phyloP scores from a whole-genome alignment of 1,140 invertebrate species.

The Brachionus manjavacas region DNA sequence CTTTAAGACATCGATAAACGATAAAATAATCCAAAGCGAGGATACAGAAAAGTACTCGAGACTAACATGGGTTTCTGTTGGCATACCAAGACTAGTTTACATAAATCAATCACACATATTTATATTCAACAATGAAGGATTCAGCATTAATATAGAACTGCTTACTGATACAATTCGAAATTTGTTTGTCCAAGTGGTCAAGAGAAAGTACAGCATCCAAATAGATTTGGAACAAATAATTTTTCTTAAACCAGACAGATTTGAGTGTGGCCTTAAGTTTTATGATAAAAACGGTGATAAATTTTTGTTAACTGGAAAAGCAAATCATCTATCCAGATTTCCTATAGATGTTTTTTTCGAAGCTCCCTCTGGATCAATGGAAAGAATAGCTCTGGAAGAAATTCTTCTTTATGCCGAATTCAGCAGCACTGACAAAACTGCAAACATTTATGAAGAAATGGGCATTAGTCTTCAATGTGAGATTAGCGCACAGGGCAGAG shows the following conservation, averaged over 20 bases:
- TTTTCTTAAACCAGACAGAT: not conserved
- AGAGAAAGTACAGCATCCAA: not conserved
- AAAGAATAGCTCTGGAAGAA: not conserved
- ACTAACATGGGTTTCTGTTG: not conserved
- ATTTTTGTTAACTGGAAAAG: not conserved
- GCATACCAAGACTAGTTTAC: not conserved
- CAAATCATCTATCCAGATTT: not conserved
- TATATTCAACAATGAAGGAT: conserved; percentile 14
- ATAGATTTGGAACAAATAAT: not conserved
- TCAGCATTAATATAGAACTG: conserved; percentile 1
- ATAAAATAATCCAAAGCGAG: not conserved
- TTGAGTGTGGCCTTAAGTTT: not conserved
- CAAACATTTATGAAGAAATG: not conserved
- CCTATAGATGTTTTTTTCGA: not conserved
- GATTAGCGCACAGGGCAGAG: not conserved
- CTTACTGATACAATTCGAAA: not conserved
- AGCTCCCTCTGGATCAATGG: not conserved
- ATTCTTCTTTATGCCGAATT: not conserved
- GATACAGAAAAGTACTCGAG: not conserved
- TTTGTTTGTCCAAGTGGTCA: not conserved
- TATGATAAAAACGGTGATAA: not conserved
- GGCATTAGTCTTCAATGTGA: not conserved
- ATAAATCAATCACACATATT: not conserved
- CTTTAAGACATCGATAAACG: not conserved
- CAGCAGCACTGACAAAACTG: not conserved